phyloP scores from a whole-genome alignment of 1,140 invertebrate genomes.

The Penaeus chinensis region DNA sequence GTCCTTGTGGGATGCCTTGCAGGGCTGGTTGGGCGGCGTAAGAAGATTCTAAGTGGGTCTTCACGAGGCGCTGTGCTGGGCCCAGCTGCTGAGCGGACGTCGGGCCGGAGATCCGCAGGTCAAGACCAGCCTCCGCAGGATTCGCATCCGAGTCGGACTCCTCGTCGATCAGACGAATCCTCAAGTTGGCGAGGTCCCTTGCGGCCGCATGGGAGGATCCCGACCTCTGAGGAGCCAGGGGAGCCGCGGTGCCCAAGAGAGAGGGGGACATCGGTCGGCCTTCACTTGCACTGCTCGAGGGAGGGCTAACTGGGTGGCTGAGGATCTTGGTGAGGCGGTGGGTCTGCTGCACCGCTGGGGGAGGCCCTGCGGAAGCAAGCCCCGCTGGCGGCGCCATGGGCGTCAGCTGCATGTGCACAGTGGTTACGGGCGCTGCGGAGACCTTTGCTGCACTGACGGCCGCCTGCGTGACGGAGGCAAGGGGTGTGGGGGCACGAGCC shows the following conservation, averaged over 20 bases:
- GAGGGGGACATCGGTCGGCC: neutral
- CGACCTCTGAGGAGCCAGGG: neutral
- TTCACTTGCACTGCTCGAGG: no score
- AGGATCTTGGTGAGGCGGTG: neutral
- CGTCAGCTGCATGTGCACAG: neutral
- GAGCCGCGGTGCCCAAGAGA: neutral
- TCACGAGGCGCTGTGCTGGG: neutral
- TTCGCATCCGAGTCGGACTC: slow-evolving; percentile 25
- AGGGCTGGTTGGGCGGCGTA: no score
- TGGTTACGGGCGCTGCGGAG: slow-evolving; percentile 9
- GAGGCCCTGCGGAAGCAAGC: neutral
- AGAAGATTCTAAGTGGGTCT: no score
- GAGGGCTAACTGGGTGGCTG: neutral
- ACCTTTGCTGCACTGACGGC: neutral
- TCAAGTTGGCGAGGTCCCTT: neutral
- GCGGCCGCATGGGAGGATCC: slow-evolving; percentile 3
- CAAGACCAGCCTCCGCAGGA: neutral
- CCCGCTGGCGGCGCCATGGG: neutral
- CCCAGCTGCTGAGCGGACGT: neutral
- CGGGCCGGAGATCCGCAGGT: no score
- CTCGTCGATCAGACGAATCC: slow-evolving; percentile 34
- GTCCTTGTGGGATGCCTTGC: neutral
- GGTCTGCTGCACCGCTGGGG: neutral
- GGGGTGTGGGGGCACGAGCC: neutral
- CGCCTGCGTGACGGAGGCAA: neutral